Evolutionary conservation across 1,140 invertebrate species (phyloP), one percentile per base, ranked within the genome.

Genomic region (Aphidius ervi): DNA sequence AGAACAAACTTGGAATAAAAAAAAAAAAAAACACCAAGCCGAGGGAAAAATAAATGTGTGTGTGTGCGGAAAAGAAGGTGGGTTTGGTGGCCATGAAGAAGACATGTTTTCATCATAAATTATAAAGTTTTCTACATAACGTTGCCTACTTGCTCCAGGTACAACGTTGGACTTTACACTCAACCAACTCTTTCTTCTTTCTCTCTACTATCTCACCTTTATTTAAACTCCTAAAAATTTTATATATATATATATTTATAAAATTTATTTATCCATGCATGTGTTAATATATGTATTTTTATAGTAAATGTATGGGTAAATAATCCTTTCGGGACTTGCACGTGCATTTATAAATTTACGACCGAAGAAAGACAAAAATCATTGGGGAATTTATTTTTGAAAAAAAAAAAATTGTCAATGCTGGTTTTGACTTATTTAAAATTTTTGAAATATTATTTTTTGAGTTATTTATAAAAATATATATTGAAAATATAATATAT

Each of bases 51-150:
- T 16, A 16, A 16, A 16, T 16, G 16, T 9, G 43, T 9, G 43
- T 45, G 43, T 10, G 43, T 9, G 43, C 16, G 41, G 40, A 31
- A 31, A 31, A 31, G 2, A 31, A 31, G 23, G 23, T 31, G 23
- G 23, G 23, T 31, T 31, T 31, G 2, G 23, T 31, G 4, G 23
- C 23, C 23, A 39, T 20, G 41, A 55, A 59, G 57, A 61, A 62
- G 67, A 68, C 72, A 72, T 74, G 70, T 73, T 73, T 74, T 71
- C 65, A 65, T 70, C 73, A 66, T 74, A 74, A 74, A 74, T 71
- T 70, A 62, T 58, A 56, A 72, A 74, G 63, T 73, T 74, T 65
- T 65, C 58, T 46, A 50, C 60, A 59, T 65, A 58, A 62, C 58
- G 67, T 65, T 64, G 68, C 62, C 53, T 16, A 47, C 52, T 37